Conservation (phyloP, 2,888 invertebrate genomes). For the Hypena proboscidalis region DNA sequence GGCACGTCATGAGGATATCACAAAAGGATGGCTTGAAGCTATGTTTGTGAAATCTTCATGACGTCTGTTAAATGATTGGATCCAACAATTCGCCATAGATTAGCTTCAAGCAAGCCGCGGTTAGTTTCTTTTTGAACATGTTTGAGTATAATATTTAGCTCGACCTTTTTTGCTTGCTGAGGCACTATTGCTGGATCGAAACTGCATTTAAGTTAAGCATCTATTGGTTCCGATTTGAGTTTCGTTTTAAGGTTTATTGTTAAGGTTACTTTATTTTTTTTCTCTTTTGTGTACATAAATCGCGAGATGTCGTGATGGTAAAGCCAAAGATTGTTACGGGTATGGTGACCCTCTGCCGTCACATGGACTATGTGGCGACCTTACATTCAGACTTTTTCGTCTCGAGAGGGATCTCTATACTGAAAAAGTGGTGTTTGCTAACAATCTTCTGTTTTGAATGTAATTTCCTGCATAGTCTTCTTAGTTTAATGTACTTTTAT, state of each 20-base stretch:
- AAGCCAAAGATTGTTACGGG: conserved; percentile 86
- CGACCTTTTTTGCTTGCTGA: conserved; percentile 34
- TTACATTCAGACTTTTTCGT: conserved; percentile 50
- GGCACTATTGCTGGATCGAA: conserved; percentile 57
- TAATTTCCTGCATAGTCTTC: conserved; percentile 60
- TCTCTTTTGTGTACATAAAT: conserved; percentile 69
- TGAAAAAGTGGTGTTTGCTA: conserved; percentile 20
- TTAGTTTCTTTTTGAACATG: conserved; percentile 29
- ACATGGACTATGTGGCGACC: conserved; percentile 67
- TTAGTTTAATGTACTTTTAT: conserved; percentile 76
- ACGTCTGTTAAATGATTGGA: conserved; percentile 37
- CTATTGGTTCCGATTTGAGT: conserved; percentile 61
- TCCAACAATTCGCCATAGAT: conserved; percentile 45
- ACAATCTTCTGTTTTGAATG: conserved; percentile 47
- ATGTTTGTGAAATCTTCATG: conserved; percentile 27
- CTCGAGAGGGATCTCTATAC: conserved; percentile 20
- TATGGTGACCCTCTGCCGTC: conserved; percentile 86
- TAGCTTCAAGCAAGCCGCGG: conserved; percentile 36
- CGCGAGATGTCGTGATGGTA: conserved; percentile 85
- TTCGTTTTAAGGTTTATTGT: conserved; percentile 56
- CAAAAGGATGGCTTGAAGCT: conserved; percentile 12
- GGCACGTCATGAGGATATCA: conserved; percentile 29
- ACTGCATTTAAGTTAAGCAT: conserved; percentile 59
- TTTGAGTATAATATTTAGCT: conserved; percentile 28
- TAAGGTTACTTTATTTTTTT: conserved; percentile 58